These are phyloP conservation scores for Tupaia chinensis DNA, from an alignment of 2,113 vertebrate genomes.

Conservation along the genomic window DNA sequence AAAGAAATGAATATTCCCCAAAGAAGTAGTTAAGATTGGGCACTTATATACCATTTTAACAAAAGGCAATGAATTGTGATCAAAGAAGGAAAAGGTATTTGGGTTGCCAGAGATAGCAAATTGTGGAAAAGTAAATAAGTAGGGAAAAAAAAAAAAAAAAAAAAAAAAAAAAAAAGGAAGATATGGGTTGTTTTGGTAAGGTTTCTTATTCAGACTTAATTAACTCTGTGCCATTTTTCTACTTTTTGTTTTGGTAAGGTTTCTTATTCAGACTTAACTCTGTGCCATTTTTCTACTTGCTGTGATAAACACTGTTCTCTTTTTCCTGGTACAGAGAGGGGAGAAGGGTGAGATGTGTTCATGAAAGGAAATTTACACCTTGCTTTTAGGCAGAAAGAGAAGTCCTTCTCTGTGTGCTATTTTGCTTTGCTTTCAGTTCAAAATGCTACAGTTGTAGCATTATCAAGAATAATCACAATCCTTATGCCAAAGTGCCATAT, in stretches of 20 bases:
- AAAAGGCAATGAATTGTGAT: background rate
- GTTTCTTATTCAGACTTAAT: background rate
- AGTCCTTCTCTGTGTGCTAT: background rate
- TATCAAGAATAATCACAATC: background rate
- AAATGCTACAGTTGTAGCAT: background rate
- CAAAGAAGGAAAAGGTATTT: background rate
- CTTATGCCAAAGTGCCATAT: background rate
- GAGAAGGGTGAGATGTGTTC: background rate
- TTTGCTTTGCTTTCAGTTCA: background rate
- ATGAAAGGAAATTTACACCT: background rate
- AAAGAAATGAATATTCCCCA: background rate
- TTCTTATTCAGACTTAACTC: background rate
- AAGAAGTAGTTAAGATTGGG: background rate
- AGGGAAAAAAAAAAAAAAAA: background rate
- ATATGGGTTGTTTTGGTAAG: background rate
- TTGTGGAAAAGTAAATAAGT: background rate
- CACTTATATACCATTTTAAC: background rate
- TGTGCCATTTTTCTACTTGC: background rate
- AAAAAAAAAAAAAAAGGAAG: background rate
- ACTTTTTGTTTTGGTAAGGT: background rate
- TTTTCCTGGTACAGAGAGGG: background rate
- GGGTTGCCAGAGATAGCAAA: background rate
- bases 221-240: background rate
- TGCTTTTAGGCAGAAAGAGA: background rate
- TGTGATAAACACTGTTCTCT: background rate